phyloP scores from a whole-genome alignment of 1,140 invertebrate genomes.

The Drosophila ficusphila region DNA sequence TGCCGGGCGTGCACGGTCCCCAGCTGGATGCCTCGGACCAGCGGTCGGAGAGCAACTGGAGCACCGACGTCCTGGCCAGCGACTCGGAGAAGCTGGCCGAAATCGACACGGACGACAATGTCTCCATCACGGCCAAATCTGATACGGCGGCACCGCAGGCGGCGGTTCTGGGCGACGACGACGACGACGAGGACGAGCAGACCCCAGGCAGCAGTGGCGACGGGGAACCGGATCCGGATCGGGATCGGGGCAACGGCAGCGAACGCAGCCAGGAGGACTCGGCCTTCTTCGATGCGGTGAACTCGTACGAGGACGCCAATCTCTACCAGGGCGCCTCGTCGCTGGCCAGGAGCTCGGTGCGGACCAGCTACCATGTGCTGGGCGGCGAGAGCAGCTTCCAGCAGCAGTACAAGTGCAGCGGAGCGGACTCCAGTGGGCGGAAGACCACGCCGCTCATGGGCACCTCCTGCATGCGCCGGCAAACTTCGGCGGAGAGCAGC shows the following conservation, averaged over 20 bases:
- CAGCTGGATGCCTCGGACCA: constrained; percentile 93
- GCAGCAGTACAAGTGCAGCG: constrained; percentile 79
- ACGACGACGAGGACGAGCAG: constrained; percentile 56
- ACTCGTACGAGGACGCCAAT: constrained; percentile 71
- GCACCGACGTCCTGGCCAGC: constrained; percentile 97
- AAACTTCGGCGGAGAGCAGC: constrained; percentile 83
- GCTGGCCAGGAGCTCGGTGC: constrained; percentile 74
- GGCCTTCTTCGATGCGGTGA: constrained; percentile 76
- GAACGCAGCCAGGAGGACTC: constrained; percentile 81
- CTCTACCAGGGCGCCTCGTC: constrained; percentile 69
- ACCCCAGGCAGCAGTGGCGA: constrained; percentile 64
- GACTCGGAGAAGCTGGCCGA: constrained; percentile 97
- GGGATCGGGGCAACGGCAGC: constrained; percentile 57
- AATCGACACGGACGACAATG: constrained; percentile 92
- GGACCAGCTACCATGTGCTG: constrained; percentile 74
- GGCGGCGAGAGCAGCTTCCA: constrained; percentile 77
- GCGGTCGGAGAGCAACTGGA: constrained; percentile 97
- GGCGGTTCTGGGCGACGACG: constrained; percentile 45
- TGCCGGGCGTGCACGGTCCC: constrained; percentile 15
- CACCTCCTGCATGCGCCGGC: constrained; percentile 74
- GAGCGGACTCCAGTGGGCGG: constrained; percentile 56
- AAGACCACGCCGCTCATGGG: constrained; percentile 71
- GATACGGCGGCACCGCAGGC: constrained; percentile 85
- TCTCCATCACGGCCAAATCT: constrained; percentile 89
- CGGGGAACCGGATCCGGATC: constrained; percentile 24